Base-by-base conservation (phyloP, 2,113 vertebrate species). In the Pseudonaja textilis region DNA sequence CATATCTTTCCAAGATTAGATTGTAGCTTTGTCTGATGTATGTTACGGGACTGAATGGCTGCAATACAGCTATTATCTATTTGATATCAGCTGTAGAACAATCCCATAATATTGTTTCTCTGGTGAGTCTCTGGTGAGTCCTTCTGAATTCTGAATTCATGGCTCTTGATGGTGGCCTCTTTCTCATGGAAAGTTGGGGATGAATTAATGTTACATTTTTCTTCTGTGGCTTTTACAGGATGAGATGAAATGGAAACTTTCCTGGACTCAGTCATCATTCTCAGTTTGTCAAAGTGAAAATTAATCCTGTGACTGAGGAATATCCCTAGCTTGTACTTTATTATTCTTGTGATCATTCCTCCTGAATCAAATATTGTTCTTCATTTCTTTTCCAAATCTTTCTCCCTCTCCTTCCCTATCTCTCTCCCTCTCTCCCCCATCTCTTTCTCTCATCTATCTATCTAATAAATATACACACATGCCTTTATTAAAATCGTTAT, bases 131-230 rank as follows among this genome's bases (percentile, higher is more conserved):
- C 42, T 42, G 42, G 42, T 42, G 42, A 42, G 42, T 42, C 42
- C 42, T 42, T 42, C 42, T 42, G 42, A 42, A 42, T 52, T 89
- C 42, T 29, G 90, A 93, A 89, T 89, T 85, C 55, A 61, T 10
- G 3, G n/a, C 4, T 50, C 29, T 56, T 93, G 42, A 88, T 85
- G 88, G 52, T 93, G n/a, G 29, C n/a, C 34, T 57, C 64, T 89
- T 85, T 85, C 64, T 56, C 69, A 23, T 85, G 50, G 69, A 54
- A 89, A 85, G 86, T 57, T 42, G 90, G 20, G 14, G 61, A 86
- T 85, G 52, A 89, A 89, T 93, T 89, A 89, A 89, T 89, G 50
- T 85, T 85, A 52, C 14, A 59, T 89, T 91, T 57, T 85, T 89
- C n/a, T 45, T 85, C 23, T 89, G 18, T n/a, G 54, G 54, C 45